Conservation (phyloP, 2,797 vertebrate genomes). For the Neosilurus hyrtlii region DNA sequence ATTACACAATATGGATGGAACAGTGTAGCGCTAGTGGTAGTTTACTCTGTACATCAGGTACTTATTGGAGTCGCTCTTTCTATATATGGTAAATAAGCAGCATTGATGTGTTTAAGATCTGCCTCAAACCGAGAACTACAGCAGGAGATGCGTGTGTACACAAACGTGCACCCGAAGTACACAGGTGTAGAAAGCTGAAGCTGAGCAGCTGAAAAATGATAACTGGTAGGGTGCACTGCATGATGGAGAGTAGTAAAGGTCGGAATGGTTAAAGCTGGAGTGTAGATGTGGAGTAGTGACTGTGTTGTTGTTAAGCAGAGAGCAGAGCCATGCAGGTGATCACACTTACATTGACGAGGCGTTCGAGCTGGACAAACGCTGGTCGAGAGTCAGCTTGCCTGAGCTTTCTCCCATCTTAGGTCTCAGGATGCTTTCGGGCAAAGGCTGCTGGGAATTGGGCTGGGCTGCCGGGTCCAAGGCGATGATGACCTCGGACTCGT, state of each 20-base stretch:
- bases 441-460: slow-evolving; percentile 64
- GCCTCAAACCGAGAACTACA: not conserved
- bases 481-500: slow-evolving; percentile 77
- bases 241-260: not conserved
- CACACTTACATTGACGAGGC: slow-evolving; percentile 91
- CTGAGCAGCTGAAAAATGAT: slow-evolving; percentile 11
- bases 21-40: too few relatives aligned
- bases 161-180: not conserved
- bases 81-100: not conserved
- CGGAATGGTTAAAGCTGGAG: not conserved
- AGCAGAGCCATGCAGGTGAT: not conserved
- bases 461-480: slow-evolving; percentile 76
- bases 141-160: not conserved
- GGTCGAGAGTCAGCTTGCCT: slow-evolving; percentile 86
- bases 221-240: not conserved
- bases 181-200: not conserved
- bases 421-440: slow-evolving; percentile 66
- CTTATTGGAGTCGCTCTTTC: not conserved
- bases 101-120: not conserved
- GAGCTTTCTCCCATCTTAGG: slow-evolving; percentile 80
- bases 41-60: not conserved
- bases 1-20: not conserved
- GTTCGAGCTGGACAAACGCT: slow-evolving; percentile 88
- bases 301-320: not conserved
- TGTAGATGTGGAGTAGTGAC: not conserved